Conservation (phyloP, 2,888 invertebrate genomes). For the Netelia virgata region DNA sequence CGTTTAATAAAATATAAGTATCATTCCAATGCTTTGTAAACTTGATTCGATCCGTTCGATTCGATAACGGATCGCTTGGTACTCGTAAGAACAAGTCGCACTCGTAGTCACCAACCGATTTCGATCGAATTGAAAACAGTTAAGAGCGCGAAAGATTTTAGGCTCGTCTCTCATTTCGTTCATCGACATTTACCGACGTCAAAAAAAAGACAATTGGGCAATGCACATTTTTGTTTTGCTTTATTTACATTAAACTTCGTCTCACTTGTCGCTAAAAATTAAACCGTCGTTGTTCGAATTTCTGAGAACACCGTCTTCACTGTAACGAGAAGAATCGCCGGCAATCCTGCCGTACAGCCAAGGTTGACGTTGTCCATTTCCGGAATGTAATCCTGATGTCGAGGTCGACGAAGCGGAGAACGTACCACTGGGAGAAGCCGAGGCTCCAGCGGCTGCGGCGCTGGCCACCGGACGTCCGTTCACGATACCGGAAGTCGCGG, state of each 20-base stretch:
- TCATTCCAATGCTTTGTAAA: background rate
- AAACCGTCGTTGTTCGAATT: no score
- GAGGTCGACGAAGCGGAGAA: slow-evolving; percentile 36
- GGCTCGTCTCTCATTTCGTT: no score
- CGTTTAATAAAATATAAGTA: background rate
- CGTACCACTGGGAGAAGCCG: slow-evolving; percentile 41
- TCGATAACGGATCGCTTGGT: no score
- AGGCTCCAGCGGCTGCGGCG: slow-evolving; percentile 56
- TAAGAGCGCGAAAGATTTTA: no score
- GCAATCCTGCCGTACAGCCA: slow-evolving; percentile 54
- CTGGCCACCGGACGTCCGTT: slow-evolving; percentile 64
- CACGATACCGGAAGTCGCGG: slow-evolving; percentile 64
- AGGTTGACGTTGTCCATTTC: slow-evolving; percentile 20
- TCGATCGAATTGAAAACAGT: no score
- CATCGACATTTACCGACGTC: no score
- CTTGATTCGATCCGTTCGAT: background rate
- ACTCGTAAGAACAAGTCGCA: no score
- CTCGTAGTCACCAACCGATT: no score
- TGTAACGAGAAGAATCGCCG: slow-evolving; percentile 9
- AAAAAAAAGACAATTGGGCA: no score
- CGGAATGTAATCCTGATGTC: slow-evolving; percentile 44
- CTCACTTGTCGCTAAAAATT: slow-evolving; percentile 3
- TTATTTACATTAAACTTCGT: no score
- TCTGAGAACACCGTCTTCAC: no score
- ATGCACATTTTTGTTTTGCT: no score